Evolutionary conservation across 2,113 vertebrate species (phyloP), one percentile per base, ranked within the genome.

Genomic region (Arenaria interpres): DNA sequence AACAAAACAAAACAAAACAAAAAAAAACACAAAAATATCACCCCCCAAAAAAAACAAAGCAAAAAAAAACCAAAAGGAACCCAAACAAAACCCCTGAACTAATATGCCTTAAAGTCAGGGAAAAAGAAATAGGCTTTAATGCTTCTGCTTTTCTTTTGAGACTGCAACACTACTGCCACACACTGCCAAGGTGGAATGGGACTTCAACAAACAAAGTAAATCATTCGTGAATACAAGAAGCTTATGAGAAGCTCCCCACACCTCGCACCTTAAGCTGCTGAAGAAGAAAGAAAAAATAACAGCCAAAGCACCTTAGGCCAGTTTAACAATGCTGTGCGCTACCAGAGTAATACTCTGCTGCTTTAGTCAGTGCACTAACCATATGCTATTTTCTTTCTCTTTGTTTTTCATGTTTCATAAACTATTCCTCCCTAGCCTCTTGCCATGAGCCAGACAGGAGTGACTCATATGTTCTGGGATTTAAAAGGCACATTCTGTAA

Each of bases 401-500:
- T 56, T 69, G n/a, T 15, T 92, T 89, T 77, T 83, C 1, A 1
- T 23, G 11, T 75, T 90, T 94, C 68, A 88, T 81, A 74, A 92
- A 77, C 51, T 78, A 43, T 81, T 88, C 25, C 56, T 84, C 30
- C 33, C 50, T 14, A 92, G 54, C 20, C 64, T 96, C 84, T 84
- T 84, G 37, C 43, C 79, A 68, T 56, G 56, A 95, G 60, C 64
- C 88, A 90, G 83, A 74, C 46, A 88, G 67, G 17, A 93, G 8
- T 94, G 95, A 97, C 75, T 97, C 90, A 92, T 82, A 77, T 43
- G 21, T 92, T 81, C 75, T 86, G 76, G 51, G 75, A 96, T 77
- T 95, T 85, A 88, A 96, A 93, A 91, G 63, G 59, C 46, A 85
- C 37, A 90, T 66, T 91, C 23, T 86, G 32, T 68, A 83, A 78